Base-by-base conservation (phyloP, 2,113 vertebrate species). In the Mobula hypostoma region DNA sequence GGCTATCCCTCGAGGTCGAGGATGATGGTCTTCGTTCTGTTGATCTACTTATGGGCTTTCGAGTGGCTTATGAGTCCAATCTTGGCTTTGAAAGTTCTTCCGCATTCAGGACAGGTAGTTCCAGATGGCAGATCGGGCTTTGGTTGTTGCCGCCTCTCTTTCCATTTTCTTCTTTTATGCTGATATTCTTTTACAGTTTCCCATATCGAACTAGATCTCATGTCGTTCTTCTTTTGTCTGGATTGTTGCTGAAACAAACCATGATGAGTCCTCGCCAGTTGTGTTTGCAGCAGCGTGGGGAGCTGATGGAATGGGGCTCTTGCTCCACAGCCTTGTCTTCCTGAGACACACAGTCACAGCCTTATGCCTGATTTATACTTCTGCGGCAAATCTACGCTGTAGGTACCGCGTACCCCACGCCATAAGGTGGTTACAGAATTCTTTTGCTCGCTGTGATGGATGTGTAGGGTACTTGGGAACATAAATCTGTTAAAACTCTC, bases 401-500 rank as follows among this genome's bases (percentile, higher is more conserved):
- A 36, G 36, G 36, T 36, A 36, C 36, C 36, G 36, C 36, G 36
- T 36, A 36, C 36, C 36, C 36, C 36, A 36, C 36, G 36, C 36
- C 36, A 36, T 36, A 66, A 14, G 17, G 29, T 68, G 61, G 61
- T 90, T 32, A 90, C 27, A 36, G 15, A 2, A 3, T 24, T 0
- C 21, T 29, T 58, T 87, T 1, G 27, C 11, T 63, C 27, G 27
- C 27, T 88, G 48, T 56, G 85, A 90, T 63, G 68, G 12, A 66
- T 36, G 83, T 61, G 83, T 29, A 61, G 56, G 56, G n/a, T 19
- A 29, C 15, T 61, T 66, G 19, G 11, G 1, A 58, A n/a, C 85
- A 32, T 61, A 90, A 66, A 90, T 88, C 83, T 61, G 63, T 90
- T 90, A 66, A 90, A n/a, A 90, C 85, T 90, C 66, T 6, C 85